Conservation (phyloP, 2,888 invertebrate genomes). For the Nephrotoma flavescens region DNA sequence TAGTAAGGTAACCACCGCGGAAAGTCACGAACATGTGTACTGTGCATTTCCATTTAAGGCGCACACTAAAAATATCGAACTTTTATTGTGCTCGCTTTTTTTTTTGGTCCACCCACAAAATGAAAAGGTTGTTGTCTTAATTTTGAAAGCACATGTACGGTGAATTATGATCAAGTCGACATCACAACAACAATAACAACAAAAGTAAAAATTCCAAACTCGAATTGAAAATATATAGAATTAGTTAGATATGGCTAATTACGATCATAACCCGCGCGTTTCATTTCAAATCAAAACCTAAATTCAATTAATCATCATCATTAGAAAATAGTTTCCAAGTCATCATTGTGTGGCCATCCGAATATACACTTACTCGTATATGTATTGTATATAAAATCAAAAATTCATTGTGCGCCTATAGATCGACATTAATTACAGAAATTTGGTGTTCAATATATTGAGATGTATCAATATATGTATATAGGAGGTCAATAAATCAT, state of each 20-base stretch:
- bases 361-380: background rate
- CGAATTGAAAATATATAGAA: background rate
- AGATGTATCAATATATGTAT: background rate
- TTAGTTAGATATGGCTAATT: background rate
- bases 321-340: background rate
- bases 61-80: too few species aligned
- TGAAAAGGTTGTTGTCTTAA: background rate
- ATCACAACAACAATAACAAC: background rate
- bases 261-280: background rate
- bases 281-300: background rate
- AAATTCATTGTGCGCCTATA: background rate
- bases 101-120: background rate
- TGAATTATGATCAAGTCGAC: background rate
- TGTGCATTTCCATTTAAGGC: too few species aligned
- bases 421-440: background rate
- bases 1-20: background rate
- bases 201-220: background rate
- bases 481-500: background rate
- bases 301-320: background rate
- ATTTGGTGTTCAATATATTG: background rate
- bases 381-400: background rate
- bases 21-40: too few species aligned
- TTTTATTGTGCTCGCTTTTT: background rate
- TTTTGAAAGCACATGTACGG: background rate
- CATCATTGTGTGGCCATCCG: background rate